Evolutionary conservation across 2,797 vertebrate species (phyloP).

Genomic region (Amazona finschi): DNA sequence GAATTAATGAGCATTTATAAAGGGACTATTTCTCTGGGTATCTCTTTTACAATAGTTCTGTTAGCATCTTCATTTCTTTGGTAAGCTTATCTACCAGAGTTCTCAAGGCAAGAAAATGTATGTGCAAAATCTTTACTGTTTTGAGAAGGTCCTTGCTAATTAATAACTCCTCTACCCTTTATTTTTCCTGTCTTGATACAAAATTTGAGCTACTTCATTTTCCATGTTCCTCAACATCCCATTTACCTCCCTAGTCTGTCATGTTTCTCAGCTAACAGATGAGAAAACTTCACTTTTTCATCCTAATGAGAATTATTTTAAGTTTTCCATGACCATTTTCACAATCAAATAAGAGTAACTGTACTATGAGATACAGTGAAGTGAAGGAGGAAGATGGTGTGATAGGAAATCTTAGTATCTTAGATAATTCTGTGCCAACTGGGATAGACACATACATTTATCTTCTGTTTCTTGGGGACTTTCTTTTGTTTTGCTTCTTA

Average conservation of each 20-base stretch:
- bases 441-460: constrained; percentile 76
- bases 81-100: background rate
- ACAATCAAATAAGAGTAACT: background rate
- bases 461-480: constrained; percentile 81
- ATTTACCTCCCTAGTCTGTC: background rate
- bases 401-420: background rate
- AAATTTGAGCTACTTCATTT: background rate
- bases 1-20: background rate
- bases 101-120: background rate
- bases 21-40: background rate
- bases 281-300: background rate
- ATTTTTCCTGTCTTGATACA: background rate
- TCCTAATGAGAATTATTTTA: background rate
- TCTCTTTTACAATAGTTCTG: background rate
- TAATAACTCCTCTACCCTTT: background rate
- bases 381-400: background rate
- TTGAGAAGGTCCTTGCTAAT: background rate
- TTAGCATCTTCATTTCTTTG: background rate
- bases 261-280: background rate
- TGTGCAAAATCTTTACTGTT: background rate
- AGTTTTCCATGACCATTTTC: background rate
- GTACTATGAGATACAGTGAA: background rate
- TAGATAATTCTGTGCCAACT: background rate
- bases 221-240: background rate
- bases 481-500: constrained; percentile 55